Base-by-base conservation (phyloP, 2,888 invertebrate species). In the Pherbina coryleti region DNA sequence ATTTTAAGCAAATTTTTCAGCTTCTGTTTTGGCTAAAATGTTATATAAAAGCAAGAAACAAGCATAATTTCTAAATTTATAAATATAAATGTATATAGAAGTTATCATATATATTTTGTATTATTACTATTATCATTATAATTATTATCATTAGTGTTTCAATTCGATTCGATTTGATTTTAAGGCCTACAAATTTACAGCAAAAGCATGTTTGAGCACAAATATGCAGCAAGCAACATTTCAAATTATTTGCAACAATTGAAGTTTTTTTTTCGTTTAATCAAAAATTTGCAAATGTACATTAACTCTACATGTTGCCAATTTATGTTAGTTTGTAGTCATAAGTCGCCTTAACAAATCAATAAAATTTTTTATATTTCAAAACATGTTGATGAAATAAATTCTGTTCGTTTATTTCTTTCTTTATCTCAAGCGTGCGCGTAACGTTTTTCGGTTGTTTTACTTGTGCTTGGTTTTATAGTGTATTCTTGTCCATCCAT, bases 41-140 rank as follows among this genome's bases (percentile, higher is more conserved):
- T 70, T 44, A 49, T 55, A 57, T 69, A 71, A 60, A 64, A 67
- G 31, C 74, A 74, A 80, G 70, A 69, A 72, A 79, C 57, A 71
- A 74, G 73, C 72, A 75, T 79, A 67, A 75, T 60, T 78, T 78
- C 57, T 53, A 34, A 77, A 66, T 66, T 55, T 22, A 76, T 75
- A 78, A 74, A 78, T 76, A 75, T 72, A 79, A 76, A 55, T 69
- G 70, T 69, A 37, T 57, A 62, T 44, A 60, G 53, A 70, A 76
- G 75, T 78, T 70, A 71, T 77, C 73, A 73, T 77, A 44, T 44
- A 75, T 75, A 67, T 75, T 77, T 76, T 53, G 49, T 78, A 73
- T 75, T 79, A 79, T 79, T 80, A 81, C 74, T 81, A 78, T 79
- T 77, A 76, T 76, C 67, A 78, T 81, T 81, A 79, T 81, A 79